Evolutionary conservation across 2,797 vertebrate species (phyloP).

Genomic region (Antennarius maculatus): DNA sequence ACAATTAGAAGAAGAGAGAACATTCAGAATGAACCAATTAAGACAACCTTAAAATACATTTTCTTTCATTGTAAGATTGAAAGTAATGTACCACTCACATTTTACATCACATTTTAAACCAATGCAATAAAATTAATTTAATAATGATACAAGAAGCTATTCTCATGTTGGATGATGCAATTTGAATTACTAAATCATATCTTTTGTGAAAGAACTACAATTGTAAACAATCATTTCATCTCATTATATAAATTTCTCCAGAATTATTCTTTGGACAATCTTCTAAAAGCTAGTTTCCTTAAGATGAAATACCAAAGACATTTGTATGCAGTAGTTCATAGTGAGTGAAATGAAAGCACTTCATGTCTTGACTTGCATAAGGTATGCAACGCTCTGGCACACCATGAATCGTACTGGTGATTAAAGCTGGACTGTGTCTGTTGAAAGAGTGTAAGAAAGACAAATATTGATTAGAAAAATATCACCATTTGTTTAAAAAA

Average conservation of each 20-base stretch:
- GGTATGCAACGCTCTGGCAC: slow-evolving; percentile 39
- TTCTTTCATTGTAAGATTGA: not conserved
- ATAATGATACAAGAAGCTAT: not conserved
- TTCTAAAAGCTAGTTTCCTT: slow-evolving; percentile 54
- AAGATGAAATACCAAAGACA: slow-evolving; percentile 55
- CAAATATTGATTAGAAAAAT: slow-evolving; percentile 3
- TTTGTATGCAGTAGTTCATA: slow-evolving; percentile 52
- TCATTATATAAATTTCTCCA: not conserved
- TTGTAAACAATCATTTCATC: slow-evolving; percentile 11
- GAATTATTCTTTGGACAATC: slow-evolving; percentile 26
- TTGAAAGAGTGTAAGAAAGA: slow-evolving; percentile 19
- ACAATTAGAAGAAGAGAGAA: not conserved
- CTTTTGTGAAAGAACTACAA: slow-evolving; percentile 11
- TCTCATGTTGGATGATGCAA: not conserved
- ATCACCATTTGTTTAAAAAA: not conserved
- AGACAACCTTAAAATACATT: not conserved
- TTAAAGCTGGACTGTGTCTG: slow-evolving; percentile 52
- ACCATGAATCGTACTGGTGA: slow-evolving; percentile 53
- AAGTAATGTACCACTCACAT: not conserved
- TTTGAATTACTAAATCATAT: not conserved
- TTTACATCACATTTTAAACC: not conserved
- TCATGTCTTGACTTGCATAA: slow-evolving; percentile 62
- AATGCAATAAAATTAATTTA: not conserved
- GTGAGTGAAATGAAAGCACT: slow-evolving; percentile 58
- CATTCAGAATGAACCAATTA: not conserved